Percentiles rank a stretch among this genome's conserved stretches.
Evolutionary conservation across 2,113 vertebrate genomes (phyloP).

Genomic region (Erythrocebus patas): DNA sequence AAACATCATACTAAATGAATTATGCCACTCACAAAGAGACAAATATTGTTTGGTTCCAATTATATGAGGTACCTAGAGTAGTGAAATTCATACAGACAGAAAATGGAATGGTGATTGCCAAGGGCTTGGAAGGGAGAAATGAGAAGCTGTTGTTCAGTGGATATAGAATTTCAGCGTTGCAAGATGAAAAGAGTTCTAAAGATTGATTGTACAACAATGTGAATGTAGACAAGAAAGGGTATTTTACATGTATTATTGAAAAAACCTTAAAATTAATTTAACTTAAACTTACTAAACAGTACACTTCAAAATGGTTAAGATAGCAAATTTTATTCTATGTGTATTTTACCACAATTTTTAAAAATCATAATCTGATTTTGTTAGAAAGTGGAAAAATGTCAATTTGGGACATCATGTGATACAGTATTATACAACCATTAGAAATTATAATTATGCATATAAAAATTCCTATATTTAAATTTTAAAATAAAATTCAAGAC

Average conservation of each 20-base stretch:
- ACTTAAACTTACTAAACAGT: not conserved
- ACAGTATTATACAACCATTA: not conserved
- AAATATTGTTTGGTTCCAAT: not conserved
- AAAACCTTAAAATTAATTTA: too few species aligned
- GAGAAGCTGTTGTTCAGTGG: not conserved
- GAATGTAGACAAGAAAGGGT: not conserved
- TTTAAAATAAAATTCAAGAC: not conserved
- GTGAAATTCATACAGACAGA: not conserved
- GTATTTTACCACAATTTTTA: not conserved
- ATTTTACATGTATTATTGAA: too few species aligned
- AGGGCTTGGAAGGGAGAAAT: not conserved
- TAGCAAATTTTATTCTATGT: not conserved
- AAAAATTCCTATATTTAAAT: not conserved
- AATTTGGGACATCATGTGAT: not conserved
- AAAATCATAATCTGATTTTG: not conserved
- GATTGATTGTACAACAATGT: not conserved
- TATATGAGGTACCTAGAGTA: not conserved
- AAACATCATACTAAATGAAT: not conserved
- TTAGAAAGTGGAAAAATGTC: not conserved
- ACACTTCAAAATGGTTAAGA: not conserved
- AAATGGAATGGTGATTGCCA: not conserved
- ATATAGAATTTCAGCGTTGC: not conserved
- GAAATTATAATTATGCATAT: not conserved
- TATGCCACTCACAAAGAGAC: not conserved
- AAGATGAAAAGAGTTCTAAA: not conserved